Conservation (phyloP, 1,140 invertebrate species). For the Ctenoplectra terminalis region DNA sequence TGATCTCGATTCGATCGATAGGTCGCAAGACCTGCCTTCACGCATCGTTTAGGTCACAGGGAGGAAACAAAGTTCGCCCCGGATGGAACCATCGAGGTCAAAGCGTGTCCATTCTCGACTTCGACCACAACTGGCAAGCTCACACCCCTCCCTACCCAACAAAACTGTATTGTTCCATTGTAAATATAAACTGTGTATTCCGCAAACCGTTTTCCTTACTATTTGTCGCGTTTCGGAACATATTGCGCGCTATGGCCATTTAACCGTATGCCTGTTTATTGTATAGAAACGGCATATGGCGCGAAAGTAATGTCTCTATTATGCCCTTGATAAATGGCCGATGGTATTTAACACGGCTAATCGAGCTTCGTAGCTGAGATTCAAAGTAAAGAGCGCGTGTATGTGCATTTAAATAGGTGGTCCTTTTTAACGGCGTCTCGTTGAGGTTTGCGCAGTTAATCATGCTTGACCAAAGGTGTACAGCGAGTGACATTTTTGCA, state of each 20-base stretch:
- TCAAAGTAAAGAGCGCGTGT: conserved; percentile 4
- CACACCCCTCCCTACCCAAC: conserved; percentile 58
- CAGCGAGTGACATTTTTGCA: neutral
- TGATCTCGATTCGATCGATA: neutral
- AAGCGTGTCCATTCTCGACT: conserved; percentile 60
- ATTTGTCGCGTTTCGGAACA: conserved; percentile 71
- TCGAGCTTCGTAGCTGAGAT: conserved; percentile 54
- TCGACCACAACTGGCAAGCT: conserved; percentile 61
- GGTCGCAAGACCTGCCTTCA: neutral
- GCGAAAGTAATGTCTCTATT: conserved; percentile 77
- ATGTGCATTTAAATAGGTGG: conserved; percentile 22
- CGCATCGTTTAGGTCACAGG: conserved; percentile 23
- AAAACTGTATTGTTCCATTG: conserved; percentile 77
- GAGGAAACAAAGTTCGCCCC: neutral
- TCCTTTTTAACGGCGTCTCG: neutral
- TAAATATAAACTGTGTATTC: conserved; percentile 74
- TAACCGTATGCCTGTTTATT: conserved; percentile 71
- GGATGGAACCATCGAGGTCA: conserved; percentile 38
- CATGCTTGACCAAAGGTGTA: neutral
- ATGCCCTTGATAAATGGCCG: conserved; percentile 74
- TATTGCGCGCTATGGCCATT: conserved; percentile 70
- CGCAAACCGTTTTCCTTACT: conserved; percentile 63
- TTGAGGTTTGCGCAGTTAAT: neutral
- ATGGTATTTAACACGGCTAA: conserved; percentile 72
- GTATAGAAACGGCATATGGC: conserved; percentile 73